Base-by-base conservation (phyloP, 2,888 invertebrate genomes). In the Nomada ruficornis region DNA sequence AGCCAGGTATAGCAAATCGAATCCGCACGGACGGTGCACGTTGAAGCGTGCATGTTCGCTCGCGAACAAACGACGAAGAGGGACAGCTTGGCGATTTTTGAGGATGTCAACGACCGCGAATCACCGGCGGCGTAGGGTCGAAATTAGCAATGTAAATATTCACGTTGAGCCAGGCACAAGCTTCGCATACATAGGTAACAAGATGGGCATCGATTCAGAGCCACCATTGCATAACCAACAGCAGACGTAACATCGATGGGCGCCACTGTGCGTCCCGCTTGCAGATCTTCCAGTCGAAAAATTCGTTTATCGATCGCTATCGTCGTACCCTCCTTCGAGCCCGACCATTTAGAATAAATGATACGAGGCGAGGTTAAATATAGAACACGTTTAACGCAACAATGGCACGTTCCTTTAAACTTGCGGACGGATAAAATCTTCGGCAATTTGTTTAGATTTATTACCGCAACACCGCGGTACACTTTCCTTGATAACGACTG, bases 61-160 rank as follows among this genome's bases (percentile, higher is more conserved):
- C 18, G 29, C 15, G 47, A 11, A 57, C 44, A n/a, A n/a, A 18
- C 42, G 20, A 15, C 55, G 3, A 26, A 2, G 26, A 42, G 50
- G 54, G 50, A 59, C 26, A 2, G 4, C 23, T 42, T 18, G 60
- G 57, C n/a, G 77, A 60, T 77, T 77, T 80, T 82, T 67, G 64
- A 71, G 57, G 55, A 80, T 67, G 72, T 81, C 83, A 76, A 78
- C 63, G 83, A 64, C 67, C 73, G 77, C 50, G 59, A 69, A 72
- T 69, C 75, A 70, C 63, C 69, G 68, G 65, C 65, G 60, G 65
- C 55, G 71, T 77, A 74, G 74, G 78, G 80, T 78, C 80, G 78
- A 68, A 80, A 86, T 86, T 83, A 85, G 83, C 85, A 85, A 85
- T 86, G 86, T 79, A 86, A 86, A 86, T 86, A 68, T 74, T 62